phyloP scores from a whole-genome alignment of 2,797 vertebrate species.

The Anguilla anguilla region DNA sequence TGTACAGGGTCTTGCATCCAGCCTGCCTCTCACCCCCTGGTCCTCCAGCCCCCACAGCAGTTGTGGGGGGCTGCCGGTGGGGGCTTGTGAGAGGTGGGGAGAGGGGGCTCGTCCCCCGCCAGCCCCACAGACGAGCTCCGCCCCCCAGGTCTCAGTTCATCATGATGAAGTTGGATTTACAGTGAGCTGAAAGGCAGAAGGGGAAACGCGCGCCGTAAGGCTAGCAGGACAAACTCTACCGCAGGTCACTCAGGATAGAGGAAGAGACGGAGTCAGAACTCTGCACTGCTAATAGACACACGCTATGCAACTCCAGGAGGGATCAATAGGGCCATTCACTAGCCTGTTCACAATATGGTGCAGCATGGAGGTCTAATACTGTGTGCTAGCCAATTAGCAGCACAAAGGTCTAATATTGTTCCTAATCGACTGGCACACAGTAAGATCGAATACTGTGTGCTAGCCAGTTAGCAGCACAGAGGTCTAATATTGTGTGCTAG shows the following conservation, averaged over 20 bases:
- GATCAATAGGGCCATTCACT: not conserved
- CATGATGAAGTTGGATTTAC: slow-evolving; percentile 98
- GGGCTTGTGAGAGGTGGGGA: not conserved
- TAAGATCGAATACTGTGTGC: no score
- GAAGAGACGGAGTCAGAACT: not conserved
- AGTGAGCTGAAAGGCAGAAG: slow-evolving; percentile 81
- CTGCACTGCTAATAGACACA: not conserved
- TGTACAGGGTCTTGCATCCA: not conserved
- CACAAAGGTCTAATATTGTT: not conserved
- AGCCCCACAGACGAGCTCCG: not conserved
- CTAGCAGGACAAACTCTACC: not conserved
- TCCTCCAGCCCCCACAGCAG: not conserved
- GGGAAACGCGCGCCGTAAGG: not conserved
- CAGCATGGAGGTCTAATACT: not conserved
- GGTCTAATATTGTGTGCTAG: no score
- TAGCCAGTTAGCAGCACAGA: no score
- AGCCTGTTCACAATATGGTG: not conserved
- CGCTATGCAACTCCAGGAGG: not conserved
- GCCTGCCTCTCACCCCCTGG: not conserved
- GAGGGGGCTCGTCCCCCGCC: not conserved
- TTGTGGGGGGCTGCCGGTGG: not conserved
- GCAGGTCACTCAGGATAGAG: not conserved
- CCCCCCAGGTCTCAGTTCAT: slow-evolving; percentile 72
- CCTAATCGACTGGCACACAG: no score
- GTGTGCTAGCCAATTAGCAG: not conserved